Evolutionary conservation across 2,888 invertebrate species (phyloP).

Genomic region (Timema cristinae): DNA sequence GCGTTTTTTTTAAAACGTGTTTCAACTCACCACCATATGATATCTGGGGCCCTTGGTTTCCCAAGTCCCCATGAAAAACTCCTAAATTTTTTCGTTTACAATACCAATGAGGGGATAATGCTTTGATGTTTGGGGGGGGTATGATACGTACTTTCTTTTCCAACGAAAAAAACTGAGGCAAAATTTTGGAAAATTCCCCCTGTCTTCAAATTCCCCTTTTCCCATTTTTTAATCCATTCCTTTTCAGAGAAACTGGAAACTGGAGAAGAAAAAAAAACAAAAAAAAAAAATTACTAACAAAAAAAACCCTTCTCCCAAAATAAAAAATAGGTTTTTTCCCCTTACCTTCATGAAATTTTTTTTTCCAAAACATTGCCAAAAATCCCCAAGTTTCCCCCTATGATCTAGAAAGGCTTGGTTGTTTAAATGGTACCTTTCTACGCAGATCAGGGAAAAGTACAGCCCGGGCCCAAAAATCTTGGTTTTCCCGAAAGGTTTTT

Average conservation of each 20-base stretch:
- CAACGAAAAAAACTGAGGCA: background rate
- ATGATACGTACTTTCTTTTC: background rate
- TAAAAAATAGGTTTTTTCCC: background rate
- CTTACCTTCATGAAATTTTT: background rate
- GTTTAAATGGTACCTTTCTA: too few relatives aligned
- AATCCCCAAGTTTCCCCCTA: background rate
- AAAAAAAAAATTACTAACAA: background rate
- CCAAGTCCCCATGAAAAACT: background rate
- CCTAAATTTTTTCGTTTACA: background rate
- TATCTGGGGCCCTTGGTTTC: background rate
- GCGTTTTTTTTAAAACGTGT: background rate
- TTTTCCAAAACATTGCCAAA: background rate
- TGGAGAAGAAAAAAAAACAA: background rate
- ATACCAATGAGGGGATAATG: background rate
- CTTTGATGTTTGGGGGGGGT: background rate
- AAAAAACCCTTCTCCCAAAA: background rate
- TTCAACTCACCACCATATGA: background rate
- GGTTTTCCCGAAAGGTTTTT: too few relatives aligned
- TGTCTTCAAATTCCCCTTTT: background rate
- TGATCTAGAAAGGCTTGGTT: background rate
- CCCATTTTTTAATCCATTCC: background rate
- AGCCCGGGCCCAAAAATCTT: too few relatives aligned
- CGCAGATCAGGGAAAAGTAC: too few relatives aligned
- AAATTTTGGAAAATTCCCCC: background rate
- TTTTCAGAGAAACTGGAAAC: slow-evolving; percentile 5